These are phyloP conservation scores for Galerucella pusilla DNA, from an alignment of 2,888 invertebrate genomes.

Conservation along the genomic window DNA sequence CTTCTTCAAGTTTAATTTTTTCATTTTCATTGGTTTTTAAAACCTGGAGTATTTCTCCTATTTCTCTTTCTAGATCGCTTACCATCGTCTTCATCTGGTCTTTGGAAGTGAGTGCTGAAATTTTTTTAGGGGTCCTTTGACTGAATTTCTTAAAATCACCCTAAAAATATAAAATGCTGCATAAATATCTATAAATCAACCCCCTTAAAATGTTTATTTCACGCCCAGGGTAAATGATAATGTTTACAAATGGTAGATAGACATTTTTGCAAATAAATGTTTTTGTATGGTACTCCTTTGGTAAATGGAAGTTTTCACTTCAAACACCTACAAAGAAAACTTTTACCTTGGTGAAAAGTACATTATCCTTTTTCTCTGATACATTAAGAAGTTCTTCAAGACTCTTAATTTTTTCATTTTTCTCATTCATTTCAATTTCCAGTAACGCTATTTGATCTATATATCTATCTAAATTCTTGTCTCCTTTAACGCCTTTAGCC, in stretches of 20 bases:
- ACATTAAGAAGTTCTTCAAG: constrained; percentile 60
- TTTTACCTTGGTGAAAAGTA: constrained; percentile 68
- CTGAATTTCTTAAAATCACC: constrained; percentile 75
- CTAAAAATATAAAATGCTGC: constrained; percentile 57
- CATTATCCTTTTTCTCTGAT: constrained; percentile 15
- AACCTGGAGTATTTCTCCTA: constrained; percentile 75
- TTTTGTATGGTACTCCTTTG: too few relatives aligned
- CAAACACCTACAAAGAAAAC: background rate
- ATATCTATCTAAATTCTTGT: constrained; percentile 70
- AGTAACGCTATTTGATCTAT: constrained; percentile 72
- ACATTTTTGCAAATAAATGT: too few relatives aligned
- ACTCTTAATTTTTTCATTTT: constrained; percentile 70
- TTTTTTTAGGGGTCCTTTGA: constrained; percentile 78
- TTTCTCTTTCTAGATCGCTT: constrained; percentile 88
- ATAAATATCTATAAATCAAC: too few relatives aligned
- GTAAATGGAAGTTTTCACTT: too few relatives aligned
- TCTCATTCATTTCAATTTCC: constrained; percentile 73
- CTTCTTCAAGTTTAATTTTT: constrained; percentile 67
- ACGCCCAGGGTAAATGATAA: too few relatives aligned
- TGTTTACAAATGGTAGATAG: too few relatives aligned
- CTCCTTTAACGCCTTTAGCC: constrained; percentile 68
- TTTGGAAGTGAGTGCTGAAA: constrained; percentile 78
- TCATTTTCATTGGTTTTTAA: constrained; percentile 71
- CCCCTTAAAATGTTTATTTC: too few relatives aligned
- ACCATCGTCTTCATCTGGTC: constrained; percentile 84